Conservation (phyloP, 2,888 invertebrate genomes). For the Athalia rosae region DNA sequence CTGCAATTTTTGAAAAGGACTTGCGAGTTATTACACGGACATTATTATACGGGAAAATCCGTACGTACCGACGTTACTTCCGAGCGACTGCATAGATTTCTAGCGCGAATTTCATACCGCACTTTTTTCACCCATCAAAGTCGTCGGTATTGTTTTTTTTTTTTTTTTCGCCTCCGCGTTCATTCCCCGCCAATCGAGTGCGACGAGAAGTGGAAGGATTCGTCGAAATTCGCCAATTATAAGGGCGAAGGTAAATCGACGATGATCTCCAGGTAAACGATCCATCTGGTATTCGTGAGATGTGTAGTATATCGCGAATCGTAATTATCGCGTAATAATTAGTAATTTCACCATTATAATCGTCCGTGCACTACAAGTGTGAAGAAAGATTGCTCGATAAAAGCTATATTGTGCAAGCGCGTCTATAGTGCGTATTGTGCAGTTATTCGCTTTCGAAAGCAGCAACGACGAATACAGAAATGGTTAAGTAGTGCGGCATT, state of each 20-base stretch:
- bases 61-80: too few relatives aligned
- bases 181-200: too few relatives aligned
- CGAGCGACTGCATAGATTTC: too few relatives aligned
- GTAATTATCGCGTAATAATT: constrained; percentile 51
- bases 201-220: background rate
- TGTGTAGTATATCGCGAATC: too few relatives aligned
- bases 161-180: too few relatives aligned
- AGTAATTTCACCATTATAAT: constrained; percentile 59
- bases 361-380: constrained; percentile 31
- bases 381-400: constrained; percentile 61
- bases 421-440: constrained; percentile 47
- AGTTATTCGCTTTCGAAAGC: constrained; percentile 56
- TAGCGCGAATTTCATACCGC: too few relatives aligned
- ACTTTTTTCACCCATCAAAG: background rate
- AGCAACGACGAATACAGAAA: constrained; percentile 69
- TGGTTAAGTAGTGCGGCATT: constrained; percentile 71
- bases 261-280: constrained; percentile 25
- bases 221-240: constrained; percentile 22
- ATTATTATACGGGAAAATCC: too few relatives aligned
- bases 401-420: constrained; percentile 57
- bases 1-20: background rate
- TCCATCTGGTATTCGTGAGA: background rate
- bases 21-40: background rate
- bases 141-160: too few relatives aligned
- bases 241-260: background rate